phyloP scores from a whole-genome alignment of 2,888 invertebrate genomes.

The Cryptocephalus primarius region DNA sequence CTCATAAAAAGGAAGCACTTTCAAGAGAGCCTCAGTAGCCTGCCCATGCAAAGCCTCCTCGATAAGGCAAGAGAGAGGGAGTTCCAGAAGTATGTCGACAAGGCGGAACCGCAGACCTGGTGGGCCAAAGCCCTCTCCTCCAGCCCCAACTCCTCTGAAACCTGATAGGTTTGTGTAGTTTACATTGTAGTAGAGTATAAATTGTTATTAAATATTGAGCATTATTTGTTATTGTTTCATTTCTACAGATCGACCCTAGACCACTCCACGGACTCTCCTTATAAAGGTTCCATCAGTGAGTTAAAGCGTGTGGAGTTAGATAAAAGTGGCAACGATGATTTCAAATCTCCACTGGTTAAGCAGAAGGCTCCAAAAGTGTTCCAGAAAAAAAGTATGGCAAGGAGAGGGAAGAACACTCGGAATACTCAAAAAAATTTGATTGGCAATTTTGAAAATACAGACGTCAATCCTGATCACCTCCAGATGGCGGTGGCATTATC shows the following conservation, averaged over 20 bases:
- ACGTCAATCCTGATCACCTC: constrained; percentile 53
- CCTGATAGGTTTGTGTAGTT: constrained; percentile 5
- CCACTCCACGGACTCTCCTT: constrained; percentile 17
- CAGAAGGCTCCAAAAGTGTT: constrained; percentile 15
- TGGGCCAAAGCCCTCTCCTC: constrained; percentile 16
- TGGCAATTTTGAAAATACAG: constrained; percentile 38
- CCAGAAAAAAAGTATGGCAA: constrained; percentile 12
- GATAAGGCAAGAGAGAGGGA: constrained; percentile 17
- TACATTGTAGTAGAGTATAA: constrained; percentile 7
- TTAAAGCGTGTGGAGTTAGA: constrained; percentile 14
- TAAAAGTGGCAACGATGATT: constrained; percentile 24
- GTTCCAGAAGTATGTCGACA: constrained; percentile 20
- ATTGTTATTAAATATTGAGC: background rate
- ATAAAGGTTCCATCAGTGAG: constrained; percentile 19
- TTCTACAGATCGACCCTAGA: background rate
- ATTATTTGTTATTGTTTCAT: background rate
- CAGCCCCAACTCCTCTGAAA: constrained; percentile 18
- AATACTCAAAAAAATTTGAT: constrained; percentile 19
- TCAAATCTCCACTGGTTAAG: constrained; percentile 22
- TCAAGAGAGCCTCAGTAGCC: constrained; percentile 6
- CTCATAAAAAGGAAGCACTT: constrained; percentile 11
- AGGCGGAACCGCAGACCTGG: constrained; percentile 18
- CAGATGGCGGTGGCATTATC: constrained; percentile 58
- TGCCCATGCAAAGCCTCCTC: constrained; percentile 13
- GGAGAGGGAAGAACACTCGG: constrained; percentile 7